phyloP scores from a whole-genome alignment of 1,140 invertebrate species.

The Caerostris darwini region DNA sequence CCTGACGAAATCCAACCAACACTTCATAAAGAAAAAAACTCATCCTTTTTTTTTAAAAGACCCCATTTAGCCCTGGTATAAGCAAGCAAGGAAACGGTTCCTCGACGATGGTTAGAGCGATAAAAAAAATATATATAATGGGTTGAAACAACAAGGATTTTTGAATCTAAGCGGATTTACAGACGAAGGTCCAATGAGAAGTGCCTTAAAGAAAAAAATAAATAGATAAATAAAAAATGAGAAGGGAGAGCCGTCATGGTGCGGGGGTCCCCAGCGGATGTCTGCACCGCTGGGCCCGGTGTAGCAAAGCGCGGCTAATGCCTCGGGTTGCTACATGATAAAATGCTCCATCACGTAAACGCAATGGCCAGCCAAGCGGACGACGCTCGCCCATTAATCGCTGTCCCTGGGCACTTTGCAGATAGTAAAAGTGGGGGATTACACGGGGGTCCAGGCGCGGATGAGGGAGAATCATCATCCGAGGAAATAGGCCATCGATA shows the following conservation, averaged over 20 bases:
- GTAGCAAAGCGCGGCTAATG: slow-evolving; percentile 64
- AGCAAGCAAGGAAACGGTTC: not conserved
- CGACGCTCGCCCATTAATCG: not conserved
- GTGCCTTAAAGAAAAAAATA: too few relatives aligned
- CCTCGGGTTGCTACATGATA: slow-evolving; percentile 36
- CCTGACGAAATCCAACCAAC: not conserved
- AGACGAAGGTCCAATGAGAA: slow-evolving; percentile 37
- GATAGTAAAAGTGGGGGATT: slow-evolving; percentile 9
- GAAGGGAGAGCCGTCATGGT: not conserved
- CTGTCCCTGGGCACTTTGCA: not conserved
- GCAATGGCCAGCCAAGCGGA: not conserved
- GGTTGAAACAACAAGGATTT: not conserved
- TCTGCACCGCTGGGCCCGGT: slow-evolving; percentile 38
- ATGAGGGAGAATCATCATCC: not conserved
- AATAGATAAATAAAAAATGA: not conserved
- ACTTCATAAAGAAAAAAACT: not conserved
- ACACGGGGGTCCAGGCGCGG: not conserved
- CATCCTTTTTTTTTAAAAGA: not conserved
- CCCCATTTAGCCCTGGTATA: not conserved
- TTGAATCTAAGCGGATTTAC: slow-evolving; percentile 52
- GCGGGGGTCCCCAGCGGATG: not conserved
- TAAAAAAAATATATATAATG: not conserved
- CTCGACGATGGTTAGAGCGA: not conserved
- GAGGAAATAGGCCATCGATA: not conserved
- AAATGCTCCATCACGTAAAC: not conserved